Evolutionary conservation across 2,888 invertebrate species (phyloP), one percentile per base, ranked within the genome.

Genomic region (Ennomos quercinarius): DNA sequence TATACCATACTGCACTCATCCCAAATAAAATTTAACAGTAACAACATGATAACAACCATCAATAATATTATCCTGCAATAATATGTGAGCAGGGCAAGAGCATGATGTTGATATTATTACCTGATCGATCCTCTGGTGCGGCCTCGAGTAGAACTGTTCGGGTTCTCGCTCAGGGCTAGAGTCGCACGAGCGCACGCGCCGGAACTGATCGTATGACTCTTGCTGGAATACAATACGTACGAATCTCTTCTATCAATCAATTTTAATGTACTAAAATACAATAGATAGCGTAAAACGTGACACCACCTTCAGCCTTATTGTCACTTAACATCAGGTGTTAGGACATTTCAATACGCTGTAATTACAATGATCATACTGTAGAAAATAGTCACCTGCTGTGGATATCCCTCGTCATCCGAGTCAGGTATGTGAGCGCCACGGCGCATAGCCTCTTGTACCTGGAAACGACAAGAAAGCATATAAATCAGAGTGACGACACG

Each of bases 361-460:
- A 27, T 27, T 6, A 27, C 17, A 2, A 2, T 6, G 6, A 27
- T 27, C 27, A 27, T 27, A 27, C 6, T 0, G 27, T 27, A 27
- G 4, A 6, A 27, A 27, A 27, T 39, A 12, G 3, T 37, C 48
- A 89, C 89, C 87, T 87, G 84, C 46, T 84, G 86, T 2, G 89
- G 87, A 50, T 89, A 88, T 0, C 90, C 91, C 64, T 93, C 92
- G 58, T 93, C 93, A 59, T 93, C 93, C 0, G 92, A 91, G 73
- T 93, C 92, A 0, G 89, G 90, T 13, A 93, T 89, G 74, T 87
- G 88, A 0, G 81, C 67, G 9, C 93, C 93, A 53, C 89, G 86
- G 0, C 91, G 83, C 82, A 84, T 84, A 42, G 93, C 93, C 68
- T 93, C 93, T 62, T 85, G 84, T 34, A 92, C 83, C 91, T 91